phyloP scores from a whole-genome alignment of 2,113 vertebrate genomes.

The Muntiacus reevesi region DNA sequence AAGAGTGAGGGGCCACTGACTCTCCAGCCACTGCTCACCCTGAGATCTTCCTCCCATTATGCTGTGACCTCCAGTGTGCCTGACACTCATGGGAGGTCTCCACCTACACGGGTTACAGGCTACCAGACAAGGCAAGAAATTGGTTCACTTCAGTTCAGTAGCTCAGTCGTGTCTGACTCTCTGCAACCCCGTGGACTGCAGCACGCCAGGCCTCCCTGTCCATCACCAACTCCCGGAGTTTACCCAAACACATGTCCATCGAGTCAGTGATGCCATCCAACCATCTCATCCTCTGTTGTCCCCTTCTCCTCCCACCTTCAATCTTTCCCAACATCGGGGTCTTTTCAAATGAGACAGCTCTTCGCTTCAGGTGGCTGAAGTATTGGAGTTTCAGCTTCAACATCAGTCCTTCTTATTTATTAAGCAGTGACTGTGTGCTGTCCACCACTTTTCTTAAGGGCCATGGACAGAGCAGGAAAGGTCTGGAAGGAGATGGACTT shows the following conservation, averaged over 20 bases:
- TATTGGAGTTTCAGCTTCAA: neutral
- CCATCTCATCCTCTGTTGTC: neutral
- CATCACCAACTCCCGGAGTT: neutral
- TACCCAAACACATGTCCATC: neutral
- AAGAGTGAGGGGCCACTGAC: neutral
- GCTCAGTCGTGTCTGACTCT: neutral
- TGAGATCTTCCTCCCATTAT: neutral
- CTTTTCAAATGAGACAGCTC: neutral
- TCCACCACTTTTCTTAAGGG: neutral
- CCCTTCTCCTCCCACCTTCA: neutral
- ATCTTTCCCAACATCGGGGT: neutral
- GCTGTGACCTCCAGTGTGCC: neutral
- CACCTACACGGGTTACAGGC: neutral
- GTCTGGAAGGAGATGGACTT: neutral
- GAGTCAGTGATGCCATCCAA: neutral
- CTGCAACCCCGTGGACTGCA: fast-evolving
- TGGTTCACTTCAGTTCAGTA: neutral
- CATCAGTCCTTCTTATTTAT: neutral
- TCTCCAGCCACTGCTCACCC: neutral
- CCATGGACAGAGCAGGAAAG: neutral
- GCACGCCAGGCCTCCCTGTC: neutral
- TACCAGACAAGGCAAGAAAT: neutral
- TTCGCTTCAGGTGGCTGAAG: neutral
- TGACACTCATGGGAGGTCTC: too few relatives aligned
- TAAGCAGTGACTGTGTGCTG: too few relatives aligned